Base-by-base conservation (phyloP, 2,797 vertebrate genomes). In the Brachyrhaphis roseni region DNA sequence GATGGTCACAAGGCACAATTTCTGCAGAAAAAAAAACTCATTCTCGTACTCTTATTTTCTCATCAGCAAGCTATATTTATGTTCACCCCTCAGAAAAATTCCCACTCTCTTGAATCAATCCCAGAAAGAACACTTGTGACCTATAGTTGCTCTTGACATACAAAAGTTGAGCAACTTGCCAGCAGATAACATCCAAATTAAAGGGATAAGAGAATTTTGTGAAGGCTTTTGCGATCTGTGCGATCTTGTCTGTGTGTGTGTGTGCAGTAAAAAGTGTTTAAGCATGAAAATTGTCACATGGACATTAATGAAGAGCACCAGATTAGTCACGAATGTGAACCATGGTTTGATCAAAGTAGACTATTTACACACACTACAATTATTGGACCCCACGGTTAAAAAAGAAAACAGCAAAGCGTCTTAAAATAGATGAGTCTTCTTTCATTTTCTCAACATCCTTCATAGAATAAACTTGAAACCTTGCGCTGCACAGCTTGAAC, bases 1-100 rank as follows among this genome's bases (percentile, higher is more conserved):
- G 95, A 95, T 87, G 87, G 93, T 95, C 94, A 95, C 93, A 91
- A 94, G 94, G 84, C 90, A 74, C 76, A 82, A 80, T 90, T 82
- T 86, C 86, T 87, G 85, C 73, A 55, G 76, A 82, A 53, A 34
- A 23, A 70, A n/a, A 20, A 2, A 3, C n/a, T 7, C 34, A 41
- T 41, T 74, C 49, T 74, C 23, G 8, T 49, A 71, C 64, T 81
- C 74, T 84, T 66, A 28, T 18, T 57, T 80, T 80, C 79, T 82
- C 74, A 77, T 55, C 59, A 84, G 80, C 77, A 75, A 74, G 76
- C 88, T 93, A 86, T 89, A 90, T 87, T 93, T 88, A 87, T 89
- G 80, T 86, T 89, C 81, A 83, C 81, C 75, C 72, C 73, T 82
- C 75, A 80, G 84, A 91, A 77, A 89, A 86, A 88, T 87, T 84